Percentiles rank a stretch among this genome's conserved stretches.
These are phyloP conservation scores for Apodemus speciosus DNA, from an alignment of 2,113 vertebrate genomes.

Conservation along the genomic window DNA sequence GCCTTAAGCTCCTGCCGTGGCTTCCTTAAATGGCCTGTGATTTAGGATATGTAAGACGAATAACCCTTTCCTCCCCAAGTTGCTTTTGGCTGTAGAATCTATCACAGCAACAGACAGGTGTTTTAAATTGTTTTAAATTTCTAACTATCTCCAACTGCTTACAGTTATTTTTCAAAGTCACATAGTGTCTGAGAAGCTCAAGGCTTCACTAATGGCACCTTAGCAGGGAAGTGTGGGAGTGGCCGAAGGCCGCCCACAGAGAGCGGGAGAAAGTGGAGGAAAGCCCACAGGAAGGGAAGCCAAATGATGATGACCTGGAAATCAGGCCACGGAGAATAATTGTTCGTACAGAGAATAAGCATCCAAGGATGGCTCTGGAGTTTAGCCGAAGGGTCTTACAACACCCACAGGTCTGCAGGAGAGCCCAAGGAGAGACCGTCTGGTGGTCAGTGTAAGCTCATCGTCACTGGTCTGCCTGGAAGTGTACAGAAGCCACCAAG, in stretches of 20 bases:
- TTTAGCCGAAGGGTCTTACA: not conserved
- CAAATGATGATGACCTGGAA: not conserved
- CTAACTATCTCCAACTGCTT: not conserved
- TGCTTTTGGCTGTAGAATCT: not conserved
- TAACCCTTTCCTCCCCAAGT: not conserved
- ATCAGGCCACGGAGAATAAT: not conserved
- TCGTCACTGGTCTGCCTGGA: too few relatives aligned
- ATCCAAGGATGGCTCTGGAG: not conserved
- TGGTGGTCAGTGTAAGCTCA: not conserved
- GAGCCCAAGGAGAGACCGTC: not conserved
- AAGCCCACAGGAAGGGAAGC: not conserved
- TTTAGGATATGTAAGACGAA: not conserved
- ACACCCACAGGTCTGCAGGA: not conserved
- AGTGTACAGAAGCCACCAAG: not conserved
- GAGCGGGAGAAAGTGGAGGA: not conserved
- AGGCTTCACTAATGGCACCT: not conserved
- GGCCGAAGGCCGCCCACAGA: not conserved
- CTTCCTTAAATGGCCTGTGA: not conserved
- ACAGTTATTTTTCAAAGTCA: not conserved
- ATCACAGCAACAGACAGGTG: not conserved
- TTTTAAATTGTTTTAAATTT: not conserved
- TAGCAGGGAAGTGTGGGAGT: not conserved
- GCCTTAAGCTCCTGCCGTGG: not conserved
- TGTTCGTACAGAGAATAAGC: not conserved
- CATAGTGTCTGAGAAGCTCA: not conserved